Evolutionary conservation across 2,888 invertebrate genomes (phyloP).

Genomic region (Melanargia galathea): DNA sequence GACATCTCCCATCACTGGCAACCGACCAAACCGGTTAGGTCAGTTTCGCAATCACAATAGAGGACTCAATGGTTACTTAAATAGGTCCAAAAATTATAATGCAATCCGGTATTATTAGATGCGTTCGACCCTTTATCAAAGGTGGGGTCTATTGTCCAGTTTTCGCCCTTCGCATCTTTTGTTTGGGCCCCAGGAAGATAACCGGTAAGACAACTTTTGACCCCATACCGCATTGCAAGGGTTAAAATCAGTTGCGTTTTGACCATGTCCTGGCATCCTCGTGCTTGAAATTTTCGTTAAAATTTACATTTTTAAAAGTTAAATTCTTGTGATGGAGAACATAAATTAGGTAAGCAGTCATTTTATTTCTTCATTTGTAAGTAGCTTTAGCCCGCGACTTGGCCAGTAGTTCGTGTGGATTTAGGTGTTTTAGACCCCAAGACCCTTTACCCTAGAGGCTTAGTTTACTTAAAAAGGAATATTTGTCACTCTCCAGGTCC

Average conservation of each 20-base stretch:
- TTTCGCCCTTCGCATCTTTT: slow-evolving; percentile 68
- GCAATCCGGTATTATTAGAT: slow-evolving; percentile 66
- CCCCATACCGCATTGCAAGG: slow-evolving; percentile 60
- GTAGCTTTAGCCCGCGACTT: background rate
- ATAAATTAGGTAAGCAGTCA: background rate
- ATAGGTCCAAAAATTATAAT: slow-evolving; percentile 82
- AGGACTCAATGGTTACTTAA: slow-evolving; percentile 78
- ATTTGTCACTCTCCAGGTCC: too few species aligned
- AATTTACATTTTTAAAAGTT: slow-evolving; percentile 1
- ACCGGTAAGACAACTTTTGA: slow-evolving; percentile 81
- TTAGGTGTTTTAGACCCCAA: too few species aligned
- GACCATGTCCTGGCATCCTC: slow-evolving; percentile 53
- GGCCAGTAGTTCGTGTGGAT: too few species aligned
- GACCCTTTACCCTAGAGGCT: too few species aligned
- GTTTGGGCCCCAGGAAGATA: slow-evolving; percentile 69
- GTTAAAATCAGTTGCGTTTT: slow-evolving; percentile 71
- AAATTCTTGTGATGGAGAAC: background rate
- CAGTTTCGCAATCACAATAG: slow-evolving; percentile 78
- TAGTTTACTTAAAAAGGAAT: too few species aligned
- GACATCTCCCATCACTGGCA: slow-evolving; percentile 33
- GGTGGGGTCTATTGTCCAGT: slow-evolving; percentile 75
- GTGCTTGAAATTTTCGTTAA: slow-evolving; percentile 21
- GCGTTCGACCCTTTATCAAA: slow-evolving; percentile 45
- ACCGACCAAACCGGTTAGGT: slow-evolving; percentile 77
- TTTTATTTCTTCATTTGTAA: background rate